Base-by-base conservation (phyloP, 1,140 invertebrate species). In the Drosophila elegans region DNA sequence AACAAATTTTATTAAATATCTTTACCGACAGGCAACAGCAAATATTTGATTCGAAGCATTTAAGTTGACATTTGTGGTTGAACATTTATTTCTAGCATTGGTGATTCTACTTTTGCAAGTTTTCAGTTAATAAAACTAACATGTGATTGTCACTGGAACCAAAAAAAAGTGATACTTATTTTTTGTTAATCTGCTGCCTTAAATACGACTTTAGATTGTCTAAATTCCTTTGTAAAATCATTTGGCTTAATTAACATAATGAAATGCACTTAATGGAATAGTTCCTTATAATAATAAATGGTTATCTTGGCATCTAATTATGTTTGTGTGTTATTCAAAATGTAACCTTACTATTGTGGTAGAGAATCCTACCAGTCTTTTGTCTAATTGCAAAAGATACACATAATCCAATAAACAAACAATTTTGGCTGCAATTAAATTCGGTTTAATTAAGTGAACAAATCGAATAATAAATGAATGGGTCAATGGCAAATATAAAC, bases 381-480 rank as follows among this genome's bases (percentile, higher is more conserved):
- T 32, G 27, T 13, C 16, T 66, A 57, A 57, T 49, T 71, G 67
- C 67, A 44, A 42, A 39, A 57, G 66, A 71, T 56, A 69, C 42
- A 39, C 42, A 29, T 41, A 36, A 25, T 13, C 36, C n/a, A 71
- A 71, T 71, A 71, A 57, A 71, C 29, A 71, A 71, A 57, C 51
- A 69, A 56, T 44, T 54, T 48, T 46, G 29, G 36, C 32, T 32
- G 2, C 44, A n/a, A 71, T 55, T 71, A 71, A 71, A 57, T 71
- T 34, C 36, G 25, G 29, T 48, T 71, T 71, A 72, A 72, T 72
- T 72, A 72, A 57, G 66, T 57, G 44, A 71, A 38, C 36, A 71
- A 57, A 71, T 71, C 52, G 42, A 57, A 57, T 72, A 48, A 57
- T 57, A 49, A 57, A 72, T 56, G 34, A 44, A 48, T 38, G 41